These are phyloP conservation scores for Xylota segnis DNA, from an alignment of 2,888 invertebrate species.

Conservation along the genomic window DNA sequence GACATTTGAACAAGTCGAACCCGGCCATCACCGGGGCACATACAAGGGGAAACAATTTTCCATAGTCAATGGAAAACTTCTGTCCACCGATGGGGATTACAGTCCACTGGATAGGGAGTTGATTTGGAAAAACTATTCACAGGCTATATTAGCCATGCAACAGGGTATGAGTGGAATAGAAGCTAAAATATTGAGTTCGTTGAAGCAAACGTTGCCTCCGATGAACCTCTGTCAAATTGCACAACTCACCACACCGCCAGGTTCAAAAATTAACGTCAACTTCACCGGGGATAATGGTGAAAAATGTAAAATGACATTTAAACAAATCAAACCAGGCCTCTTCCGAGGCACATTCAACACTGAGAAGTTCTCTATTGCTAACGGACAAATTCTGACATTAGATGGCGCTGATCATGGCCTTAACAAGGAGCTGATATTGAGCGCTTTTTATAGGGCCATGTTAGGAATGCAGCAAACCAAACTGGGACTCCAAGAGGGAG, in stretches of 20 bases:
- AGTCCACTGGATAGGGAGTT: slow-evolving; percentile 32
- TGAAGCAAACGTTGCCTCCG: not conserved
- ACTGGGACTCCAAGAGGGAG: slow-evolving; percentile 44
- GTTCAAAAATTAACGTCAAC: slow-evolving; percentile 58
- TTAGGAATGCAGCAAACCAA: slow-evolving; percentile 62
- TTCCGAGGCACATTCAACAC: slow-evolving; percentile 60
- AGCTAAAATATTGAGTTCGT: not conserved
- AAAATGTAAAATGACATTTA: slow-evolving; percentile 60
- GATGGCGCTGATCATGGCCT: slow-evolving; percentile 18
- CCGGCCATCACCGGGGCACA: slow-evolving; percentile 13
- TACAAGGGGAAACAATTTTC: slow-evolving; percentile 45
- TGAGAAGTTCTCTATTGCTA: slow-evolving; percentile 48
- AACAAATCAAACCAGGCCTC: slow-evolving; percentile 61
- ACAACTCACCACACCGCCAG: slow-evolving; percentile 31
- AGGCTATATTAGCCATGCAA: slow-evolving; percentile 47
- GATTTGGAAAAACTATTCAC: slow-evolving; percentile 56
- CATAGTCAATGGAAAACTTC: slow-evolving; percentile 40
- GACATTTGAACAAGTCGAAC: slow-evolving; percentile 55
- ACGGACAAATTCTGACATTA: slow-evolving; percentile 54
- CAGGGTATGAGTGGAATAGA: slow-evolving; percentile 53
- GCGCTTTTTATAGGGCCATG: slow-evolving; percentile 53
- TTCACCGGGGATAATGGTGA: slow-evolving; percentile 56
- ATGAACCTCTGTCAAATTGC: slow-evolving; percentile 4
- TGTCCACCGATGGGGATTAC: slow-evolving; percentile 17
- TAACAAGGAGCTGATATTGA: slow-evolving; percentile 53